Evolutionary conservation across 1,140 invertebrate genomes (phyloP).

Genomic region (Calephelis virginiensis): DNA sequence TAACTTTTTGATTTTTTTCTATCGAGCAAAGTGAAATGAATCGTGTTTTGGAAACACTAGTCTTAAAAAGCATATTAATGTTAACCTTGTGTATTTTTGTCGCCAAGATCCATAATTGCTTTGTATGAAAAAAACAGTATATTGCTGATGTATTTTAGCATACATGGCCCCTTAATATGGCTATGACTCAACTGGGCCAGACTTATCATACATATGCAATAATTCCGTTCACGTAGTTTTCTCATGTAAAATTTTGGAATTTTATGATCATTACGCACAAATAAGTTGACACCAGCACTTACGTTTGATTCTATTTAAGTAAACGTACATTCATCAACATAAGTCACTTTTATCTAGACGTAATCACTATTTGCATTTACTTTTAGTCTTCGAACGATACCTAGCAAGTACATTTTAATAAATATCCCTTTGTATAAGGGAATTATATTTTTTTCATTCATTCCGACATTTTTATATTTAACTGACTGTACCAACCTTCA

Average conservation of each 20-base stretch:
- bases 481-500: conserved; percentile 28
- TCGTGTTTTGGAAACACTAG: no score
- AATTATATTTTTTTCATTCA: conserved; percentile 9
- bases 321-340: conserved; percentile 3
- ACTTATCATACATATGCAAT: conserved; percentile 15
- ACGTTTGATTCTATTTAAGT: conserved; percentile 16
- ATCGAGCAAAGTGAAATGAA: no score
- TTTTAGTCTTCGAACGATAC: conserved; percentile 17
- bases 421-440: conserved; percentile 5
- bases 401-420: conserved; percentile 14
- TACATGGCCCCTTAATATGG: neutral
- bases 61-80: no score
- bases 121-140: no score
- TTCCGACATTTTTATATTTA: conserved; percentile 29
- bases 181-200: neutral
- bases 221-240: conserved; percentile 4
- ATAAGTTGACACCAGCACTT: conserved; percentile 18
- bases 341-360: conserved; percentile 12
- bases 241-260: conserved; percentile 4
- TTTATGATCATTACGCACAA: conserved; percentile 17
- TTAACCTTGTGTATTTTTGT: no score
- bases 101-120: no score
- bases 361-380: conserved; percentile 21
- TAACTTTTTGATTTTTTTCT: no score
- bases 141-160: no score